phyloP scores from a whole-genome alignment of 2,113 vertebrate species.

The Cebus imitator region DNA sequence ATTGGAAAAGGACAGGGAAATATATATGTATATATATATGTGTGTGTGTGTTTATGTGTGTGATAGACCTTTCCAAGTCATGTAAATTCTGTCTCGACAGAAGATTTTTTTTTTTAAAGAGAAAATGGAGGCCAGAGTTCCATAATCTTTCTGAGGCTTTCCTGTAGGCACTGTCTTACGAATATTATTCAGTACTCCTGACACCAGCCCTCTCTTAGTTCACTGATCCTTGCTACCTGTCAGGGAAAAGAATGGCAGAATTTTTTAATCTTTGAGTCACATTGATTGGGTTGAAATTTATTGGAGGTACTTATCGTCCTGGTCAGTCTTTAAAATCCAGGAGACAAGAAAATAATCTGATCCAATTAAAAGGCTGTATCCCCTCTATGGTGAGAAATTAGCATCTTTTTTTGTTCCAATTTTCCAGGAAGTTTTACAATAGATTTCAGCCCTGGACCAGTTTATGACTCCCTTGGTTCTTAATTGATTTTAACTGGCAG shows the following conservation, averaged over 20 bases:
- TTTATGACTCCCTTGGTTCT: constrained; percentile 47
- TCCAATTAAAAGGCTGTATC: constrained; percentile 25
- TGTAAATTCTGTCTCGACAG: not conserved
- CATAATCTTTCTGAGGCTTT: not conserved
- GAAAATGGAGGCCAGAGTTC: not conserved
- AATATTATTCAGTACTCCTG: not conserved
- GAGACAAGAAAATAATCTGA: constrained; percentile 53
- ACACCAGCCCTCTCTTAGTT: not conserved
- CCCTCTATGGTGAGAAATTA: constrained; percentile 29
- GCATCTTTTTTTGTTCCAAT: constrained; percentile 50
- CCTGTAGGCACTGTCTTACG: not conserved
- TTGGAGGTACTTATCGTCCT: constrained; percentile 44
- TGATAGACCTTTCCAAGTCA: not conserved
- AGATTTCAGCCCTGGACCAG: not conserved
- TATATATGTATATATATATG: not conserved
- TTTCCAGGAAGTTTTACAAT: constrained; percentile 53
- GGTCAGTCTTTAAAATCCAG: constrained; percentile 57
- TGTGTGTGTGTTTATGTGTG: not conserved
- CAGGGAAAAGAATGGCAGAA: constrained; percentile 15
- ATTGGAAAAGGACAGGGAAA: too few relatives aligned
- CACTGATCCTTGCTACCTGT: not conserved
- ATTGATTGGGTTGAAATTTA: constrained; percentile 52
- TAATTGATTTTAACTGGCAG: constrained; percentile 58
- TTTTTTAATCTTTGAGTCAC: not conserved
- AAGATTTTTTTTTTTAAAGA: constrained; percentile 17